Conservation (phyloP, 2,888 invertebrate genomes). For the Coenonympha arcania region DNA sequence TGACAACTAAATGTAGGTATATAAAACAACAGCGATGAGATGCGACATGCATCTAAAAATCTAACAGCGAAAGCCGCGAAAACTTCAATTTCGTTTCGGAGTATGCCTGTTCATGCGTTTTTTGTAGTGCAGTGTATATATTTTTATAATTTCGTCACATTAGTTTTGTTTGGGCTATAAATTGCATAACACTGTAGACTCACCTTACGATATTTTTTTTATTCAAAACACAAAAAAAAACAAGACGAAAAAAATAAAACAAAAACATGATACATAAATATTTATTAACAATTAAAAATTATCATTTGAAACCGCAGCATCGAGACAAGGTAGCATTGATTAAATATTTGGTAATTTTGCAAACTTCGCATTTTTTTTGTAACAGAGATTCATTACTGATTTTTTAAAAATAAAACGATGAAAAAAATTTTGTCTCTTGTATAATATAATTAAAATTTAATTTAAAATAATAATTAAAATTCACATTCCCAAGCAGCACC, state of each 20-base stretch:
- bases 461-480: slow-evolving; percentile 45
- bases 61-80: slow-evolving; percentile 59
- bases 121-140: slow-evolving; percentile 15
- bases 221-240: slow-evolving; percentile 24
- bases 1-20: slow-evolving; percentile 26
- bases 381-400: slow-evolving; percentile 55
- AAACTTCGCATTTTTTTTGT: slow-evolving; percentile 26
- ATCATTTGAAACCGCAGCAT: slow-evolving; percentile 50
- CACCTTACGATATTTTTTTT: slow-evolving; percentile 34
- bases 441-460: slow-evolving; percentile 36
- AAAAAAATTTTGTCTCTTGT: slow-evolving; percentile 30
- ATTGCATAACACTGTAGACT: slow-evolving; percentile 71
- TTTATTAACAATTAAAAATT: slow-evolving; percentile 70
- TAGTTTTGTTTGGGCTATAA: slow-evolving; percentile 47
- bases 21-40: slow-evolving; percentile 39
- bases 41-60: slow-evolving; percentile 53
- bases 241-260: slow-evolving; percentile 51
- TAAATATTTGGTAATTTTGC: slow-evolving; percentile 1
- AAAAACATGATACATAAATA: slow-evolving; percentile 67
- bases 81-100: slow-evolving; percentile 13
- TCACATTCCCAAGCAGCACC: slow-evolving; percentile 58
- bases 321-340: slow-evolving; percentile 41
- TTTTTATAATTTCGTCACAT: background rate
- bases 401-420: slow-evolving; percentile 22
- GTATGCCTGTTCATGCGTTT: slow-evolving; percentile 20